Evolutionary conservation across 2,888 invertebrate genomes (phyloP).

Genomic region (Sisyra terminalis): DNA sequence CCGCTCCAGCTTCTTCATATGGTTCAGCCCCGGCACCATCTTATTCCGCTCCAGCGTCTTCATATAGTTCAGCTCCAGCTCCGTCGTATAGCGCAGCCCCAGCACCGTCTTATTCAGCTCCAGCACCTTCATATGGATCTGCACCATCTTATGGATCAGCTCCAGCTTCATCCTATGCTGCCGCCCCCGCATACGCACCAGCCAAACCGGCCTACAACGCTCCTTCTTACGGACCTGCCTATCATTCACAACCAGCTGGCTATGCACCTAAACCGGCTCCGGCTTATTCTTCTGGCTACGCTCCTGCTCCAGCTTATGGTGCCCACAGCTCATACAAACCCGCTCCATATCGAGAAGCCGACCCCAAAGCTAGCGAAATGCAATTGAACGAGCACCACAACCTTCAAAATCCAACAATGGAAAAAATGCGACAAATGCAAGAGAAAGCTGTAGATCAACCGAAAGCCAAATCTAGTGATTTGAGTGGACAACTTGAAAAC

Average conservation of each 20-base stretch:
- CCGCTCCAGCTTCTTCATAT: not conserved
- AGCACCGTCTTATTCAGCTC: not conserved
- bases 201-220: not conserved
- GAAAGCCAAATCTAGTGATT: too few relatives aligned
- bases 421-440: not conserved
- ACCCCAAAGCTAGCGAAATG: too few relatives aligned
- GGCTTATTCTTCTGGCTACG: not conserved
- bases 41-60: not conserved
- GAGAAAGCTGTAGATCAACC: not conserved
- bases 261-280: constrained; percentile 1
- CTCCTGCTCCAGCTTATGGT: not conserved
- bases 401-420: not conserved
- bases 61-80: constrained; percentile 1
- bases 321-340: too few relatives aligned
- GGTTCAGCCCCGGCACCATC: not conserved
- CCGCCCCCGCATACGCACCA: not conserved
- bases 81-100: not conserved
- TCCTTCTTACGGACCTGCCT: not conserved
- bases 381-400: not conserved
- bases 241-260: not conserved
- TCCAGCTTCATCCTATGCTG: not conserved
- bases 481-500: too few relatives aligned
- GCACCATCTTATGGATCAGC: constrained; percentile 1
- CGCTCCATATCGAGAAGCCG: too few relatives aligned
- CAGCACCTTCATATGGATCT: not conserved